Evolutionary conservation across 2,888 invertebrate species (phyloP).

Genomic region (Phasia obesa): DNA sequence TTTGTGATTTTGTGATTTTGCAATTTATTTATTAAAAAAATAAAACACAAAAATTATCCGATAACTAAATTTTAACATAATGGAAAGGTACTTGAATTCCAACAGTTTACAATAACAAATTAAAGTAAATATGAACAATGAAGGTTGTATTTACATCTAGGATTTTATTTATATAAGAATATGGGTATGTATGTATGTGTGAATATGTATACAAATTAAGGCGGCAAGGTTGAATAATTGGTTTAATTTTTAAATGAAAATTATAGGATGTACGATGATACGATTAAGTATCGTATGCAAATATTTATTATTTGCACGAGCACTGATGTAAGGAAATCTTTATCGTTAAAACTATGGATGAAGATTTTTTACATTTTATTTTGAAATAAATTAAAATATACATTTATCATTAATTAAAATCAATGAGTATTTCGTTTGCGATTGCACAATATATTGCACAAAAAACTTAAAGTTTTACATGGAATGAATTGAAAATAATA

Average conservation of each 20-base stretch:
- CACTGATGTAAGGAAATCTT: neutral
- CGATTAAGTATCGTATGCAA: too few relatives aligned
- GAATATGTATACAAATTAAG: too few relatives aligned
- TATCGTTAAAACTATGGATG: constrained; percentile 40
- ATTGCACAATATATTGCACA: constrained; percentile 56
- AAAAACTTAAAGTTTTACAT: constrained; percentile 25
- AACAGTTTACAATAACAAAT: constrained; percentile 22
- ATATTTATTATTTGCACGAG: constrained; percentile 2
- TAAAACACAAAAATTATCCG: neutral
- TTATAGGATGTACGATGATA: too few relatives aligned
- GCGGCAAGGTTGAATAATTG: too few relatives aligned
- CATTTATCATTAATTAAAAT: constrained; percentile 53
- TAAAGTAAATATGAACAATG: neutral
- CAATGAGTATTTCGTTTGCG: constrained; percentile 61
- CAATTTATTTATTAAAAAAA: constrained; percentile 45
- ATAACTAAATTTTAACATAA: neutral
- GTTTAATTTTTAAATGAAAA: too few relatives aligned
- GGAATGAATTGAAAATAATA: constrained; percentile 16
- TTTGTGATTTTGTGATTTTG: neutral
- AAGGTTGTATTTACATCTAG: constrained; percentile 44
- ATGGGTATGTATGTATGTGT: neutral
- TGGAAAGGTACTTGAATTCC: neutral
- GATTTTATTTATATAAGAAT: constrained; percentile 19
- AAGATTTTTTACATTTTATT: constrained; percentile 37
- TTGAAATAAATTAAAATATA: constrained; percentile 64